Percentiles rank a stretch among this genome's conserved stretches.
These are phyloP conservation scores for Cololabis saira DNA, from an alignment of 2,113 vertebrate species.

Conservation along the genomic window DNA sequence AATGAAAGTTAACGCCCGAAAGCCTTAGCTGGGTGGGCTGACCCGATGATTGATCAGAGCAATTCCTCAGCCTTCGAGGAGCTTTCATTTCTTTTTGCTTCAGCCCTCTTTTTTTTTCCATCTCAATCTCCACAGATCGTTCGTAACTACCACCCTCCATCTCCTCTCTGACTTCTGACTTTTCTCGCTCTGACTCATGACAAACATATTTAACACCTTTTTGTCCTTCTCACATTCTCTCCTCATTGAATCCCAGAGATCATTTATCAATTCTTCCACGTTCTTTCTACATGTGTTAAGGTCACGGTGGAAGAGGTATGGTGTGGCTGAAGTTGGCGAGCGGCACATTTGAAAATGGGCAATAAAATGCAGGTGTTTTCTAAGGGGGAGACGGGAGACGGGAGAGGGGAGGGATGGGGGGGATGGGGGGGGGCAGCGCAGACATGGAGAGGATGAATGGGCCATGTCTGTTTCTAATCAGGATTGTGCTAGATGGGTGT, in stretches of 20 bases:
- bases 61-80: conserved; percentile 38
- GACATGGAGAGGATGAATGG: conserved; percentile 20
- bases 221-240: conserved; percentile 18
- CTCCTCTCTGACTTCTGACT: conserved; percentile 19
- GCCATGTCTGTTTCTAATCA: conserved; percentile 69
- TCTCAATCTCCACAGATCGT: conserved; percentile 27
- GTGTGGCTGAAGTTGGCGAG: conserved; percentile 29
- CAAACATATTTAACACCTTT: conserved; percentile 12
- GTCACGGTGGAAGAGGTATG: conserved; percentile 39
- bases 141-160: conserved; percentile 39
- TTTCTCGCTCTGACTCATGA: conserved; percentile 18
- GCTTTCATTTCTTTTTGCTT: conserved; percentile 35
- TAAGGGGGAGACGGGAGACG: conserved; percentile 17
- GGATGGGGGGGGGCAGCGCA: not conserved
- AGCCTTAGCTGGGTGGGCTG: conserved; percentile 28
- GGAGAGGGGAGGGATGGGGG: conserved; percentile 11
- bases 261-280: conserved; percentile 6
- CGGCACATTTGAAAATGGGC: conserved; percentile 63
- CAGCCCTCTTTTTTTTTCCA: conserved; percentile 20
- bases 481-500: conserved; percentile 31
- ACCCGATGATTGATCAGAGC: conserved; percentile 63
- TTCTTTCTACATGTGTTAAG: conserved; percentile 35
- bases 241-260: not conserved
- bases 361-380: conserved; percentile 80
- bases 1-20: conserved; percentile 57